phyloP scores from a whole-genome alignment of 1,140 invertebrate species.

The Apis florea region DNA sequence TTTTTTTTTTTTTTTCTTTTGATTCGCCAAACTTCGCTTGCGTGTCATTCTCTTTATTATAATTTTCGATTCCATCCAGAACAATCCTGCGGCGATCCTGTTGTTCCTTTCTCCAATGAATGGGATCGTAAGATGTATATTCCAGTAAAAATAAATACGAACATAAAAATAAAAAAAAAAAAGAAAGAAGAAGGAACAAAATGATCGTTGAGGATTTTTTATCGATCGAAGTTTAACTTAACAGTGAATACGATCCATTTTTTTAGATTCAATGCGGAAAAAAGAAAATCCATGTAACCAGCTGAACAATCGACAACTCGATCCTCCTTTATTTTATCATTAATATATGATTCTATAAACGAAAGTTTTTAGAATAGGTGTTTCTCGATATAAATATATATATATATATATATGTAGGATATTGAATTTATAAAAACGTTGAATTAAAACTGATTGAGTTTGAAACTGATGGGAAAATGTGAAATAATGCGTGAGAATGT shows the following conservation, averaged over 20 bases:
- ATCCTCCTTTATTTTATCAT: conserved; percentile 11
- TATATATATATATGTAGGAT: background rate
- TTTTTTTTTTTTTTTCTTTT: conserved; percentile 27
- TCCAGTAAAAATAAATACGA: background rate
- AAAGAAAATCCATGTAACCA: conserved; percentile 12
- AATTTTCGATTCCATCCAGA: conserved; percentile 22
- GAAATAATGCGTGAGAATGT: background rate
- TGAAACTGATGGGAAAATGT: background rate
- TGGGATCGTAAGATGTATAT: background rate
- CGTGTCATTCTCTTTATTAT: conserved; percentile 3
- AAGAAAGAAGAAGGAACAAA: background rate
- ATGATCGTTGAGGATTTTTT: conserved; percentile 10
- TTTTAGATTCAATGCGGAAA: conserved; percentile 8
- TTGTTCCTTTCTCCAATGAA: background rate
- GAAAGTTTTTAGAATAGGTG: background rate
- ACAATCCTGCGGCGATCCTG: conserved; percentile 17
- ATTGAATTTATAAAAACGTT: background rate
- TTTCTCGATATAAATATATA: background rate
- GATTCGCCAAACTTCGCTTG: conserved; percentile 24
- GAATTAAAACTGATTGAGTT: background rate
- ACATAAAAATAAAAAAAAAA: background rate
- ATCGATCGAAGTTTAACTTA: background rate
- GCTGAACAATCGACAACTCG: conserved; percentile 26
- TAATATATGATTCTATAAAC: background rate
- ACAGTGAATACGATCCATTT: background rate